Percentiles rank a stretch among this genome's conserved stretches.
phyloP scores from a whole-genome alignment of 1,140 invertebrate genomes.

The Magallana angulata region DNA sequence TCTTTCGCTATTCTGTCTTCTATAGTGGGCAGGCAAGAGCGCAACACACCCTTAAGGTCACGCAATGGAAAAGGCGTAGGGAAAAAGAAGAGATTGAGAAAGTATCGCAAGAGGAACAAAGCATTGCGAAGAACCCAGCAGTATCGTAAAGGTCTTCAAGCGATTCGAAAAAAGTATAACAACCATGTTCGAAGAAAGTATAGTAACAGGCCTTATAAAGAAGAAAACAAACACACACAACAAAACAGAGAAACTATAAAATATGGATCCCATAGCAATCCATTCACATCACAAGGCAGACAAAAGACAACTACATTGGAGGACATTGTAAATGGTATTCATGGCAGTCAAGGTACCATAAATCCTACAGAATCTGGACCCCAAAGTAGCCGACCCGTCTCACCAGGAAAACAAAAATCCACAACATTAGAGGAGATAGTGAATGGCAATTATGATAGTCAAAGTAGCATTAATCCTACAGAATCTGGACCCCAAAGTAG shows the following conservation, averaged over 20 bases:
- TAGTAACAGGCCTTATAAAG: background rate
- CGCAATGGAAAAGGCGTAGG: background rate
- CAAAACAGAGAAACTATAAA: background rate
- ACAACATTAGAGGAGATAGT: too few relatives aligned
- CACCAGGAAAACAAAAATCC: too few relatives aligned
- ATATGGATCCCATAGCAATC: background rate
- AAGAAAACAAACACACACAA: background rate
- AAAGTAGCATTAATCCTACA: background rate
- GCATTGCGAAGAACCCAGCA: background rate
- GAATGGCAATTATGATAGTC: too few relatives aligned
- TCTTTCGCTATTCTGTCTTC: background rate
- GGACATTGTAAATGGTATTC: background rate
- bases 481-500: background rate
- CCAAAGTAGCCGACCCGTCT: too few relatives aligned
- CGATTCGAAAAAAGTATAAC: background rate
- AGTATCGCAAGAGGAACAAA: background rate
- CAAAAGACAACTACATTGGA: background rate
- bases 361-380: too few relatives aligned
- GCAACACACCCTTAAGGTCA: background rate
- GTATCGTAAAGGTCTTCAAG: background rate
- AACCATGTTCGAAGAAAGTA: background rate
- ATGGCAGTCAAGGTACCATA: background rate
- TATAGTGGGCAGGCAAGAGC: background rate
- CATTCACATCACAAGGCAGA: background rate
- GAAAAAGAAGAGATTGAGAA: background rate